Evolutionary conservation across 2,797 vertebrate genomes (phyloP), one percentile per base, ranked within the genome.

Genomic region (Sebastes cheni): DNA sequence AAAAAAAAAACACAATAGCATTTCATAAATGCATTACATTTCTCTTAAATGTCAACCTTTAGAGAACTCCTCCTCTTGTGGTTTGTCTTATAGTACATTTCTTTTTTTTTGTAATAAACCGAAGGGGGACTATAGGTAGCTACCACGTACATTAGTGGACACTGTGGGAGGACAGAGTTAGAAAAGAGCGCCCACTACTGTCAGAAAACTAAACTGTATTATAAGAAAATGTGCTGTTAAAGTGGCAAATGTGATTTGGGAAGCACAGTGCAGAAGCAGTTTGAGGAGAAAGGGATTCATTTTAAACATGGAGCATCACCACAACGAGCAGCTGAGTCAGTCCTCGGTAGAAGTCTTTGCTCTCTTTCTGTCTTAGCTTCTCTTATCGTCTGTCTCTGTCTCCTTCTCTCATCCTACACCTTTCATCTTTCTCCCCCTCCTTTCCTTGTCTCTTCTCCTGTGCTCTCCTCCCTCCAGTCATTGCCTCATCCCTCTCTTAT

Each of bases 321-420:
- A 22, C 30, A 39, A 4, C n/a, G 20, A 54, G 14, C 2, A 50
- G 50, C 56, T 25, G 13, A 54, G 23, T 67, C 11, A 3, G 13
- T 36, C 16, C 16, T 39, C 59, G 46, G 20, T 67, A 8, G 25
- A 32, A 36, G 55, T 55, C 39, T 50, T 13, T 67, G 25, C 58
- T 85, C 56, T 34, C 16, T 50, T 50, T 77, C 73, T 61, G 20
- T 54, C 75, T 25, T 8, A 55, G 55, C 70, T 50, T 80, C 60
- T 70, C 55, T 74, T 59, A 54, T 25, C 30, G 20, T 79, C 75
- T 39, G 12, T 72, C 52, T 56, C 52, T 52, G 20, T 72, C 2
- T 59, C 34, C 61, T 18, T 34, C 5, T 67, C 34, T 66, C 30
- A 3, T 6, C 22, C 66, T n/a, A 50, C 66, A 62, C 60, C 30